These are phyloP conservation scores for Melieria crassipennis DNA, from an alignment of 2,888 invertebrate genomes.

Conservation along the genomic window DNA sequence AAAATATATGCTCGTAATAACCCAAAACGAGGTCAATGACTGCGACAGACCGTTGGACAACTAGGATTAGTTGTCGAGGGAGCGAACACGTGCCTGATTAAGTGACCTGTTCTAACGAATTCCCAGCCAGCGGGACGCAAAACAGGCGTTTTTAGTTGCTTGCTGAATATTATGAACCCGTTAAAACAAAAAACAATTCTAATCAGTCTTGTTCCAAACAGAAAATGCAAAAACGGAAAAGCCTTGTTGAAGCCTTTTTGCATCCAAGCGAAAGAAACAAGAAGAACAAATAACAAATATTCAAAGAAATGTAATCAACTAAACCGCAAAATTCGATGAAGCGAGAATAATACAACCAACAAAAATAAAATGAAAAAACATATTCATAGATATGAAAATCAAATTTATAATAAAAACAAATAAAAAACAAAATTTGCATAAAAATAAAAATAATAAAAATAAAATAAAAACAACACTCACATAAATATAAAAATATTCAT, in stretches of 20 bases:
- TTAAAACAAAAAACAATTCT: no score
- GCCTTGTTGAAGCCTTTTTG: background rate
- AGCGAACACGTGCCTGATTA: no score
- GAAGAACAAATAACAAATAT: background rate
- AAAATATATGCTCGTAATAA: no score
- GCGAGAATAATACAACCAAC: background rate
- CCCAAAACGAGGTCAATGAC: no score
- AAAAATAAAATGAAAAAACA: background rate
- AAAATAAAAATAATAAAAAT: background rate
- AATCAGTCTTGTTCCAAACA: no score
- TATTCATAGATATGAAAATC: background rate
- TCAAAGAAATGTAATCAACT: background rate
- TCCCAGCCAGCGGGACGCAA: no score
- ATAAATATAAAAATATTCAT: background rate
- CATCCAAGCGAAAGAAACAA: background rate
- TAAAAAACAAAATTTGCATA: background rate
- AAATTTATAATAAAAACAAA: constrained; percentile 4
- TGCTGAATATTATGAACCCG: no score
- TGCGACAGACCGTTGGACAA: no score
- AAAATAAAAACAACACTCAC: background rate
- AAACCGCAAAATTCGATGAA: background rate
- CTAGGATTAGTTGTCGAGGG: no score
- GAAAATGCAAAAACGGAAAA: no score
- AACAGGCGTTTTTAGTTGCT: no score
- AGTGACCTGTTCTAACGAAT: no score